Conservation (phyloP, 1,140 invertebrate species). For the Helicorthomorpha holstii region DNA sequence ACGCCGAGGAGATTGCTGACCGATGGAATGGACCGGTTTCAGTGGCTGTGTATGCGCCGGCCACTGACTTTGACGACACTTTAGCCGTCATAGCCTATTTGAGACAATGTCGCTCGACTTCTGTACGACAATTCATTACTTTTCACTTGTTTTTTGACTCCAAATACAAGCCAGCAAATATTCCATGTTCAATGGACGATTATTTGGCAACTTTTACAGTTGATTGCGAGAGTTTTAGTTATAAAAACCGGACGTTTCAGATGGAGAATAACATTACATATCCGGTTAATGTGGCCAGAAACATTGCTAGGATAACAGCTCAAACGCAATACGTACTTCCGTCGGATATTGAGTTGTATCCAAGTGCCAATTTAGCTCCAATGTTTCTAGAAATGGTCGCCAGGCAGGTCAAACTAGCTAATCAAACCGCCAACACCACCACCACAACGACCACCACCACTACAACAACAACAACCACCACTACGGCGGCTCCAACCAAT, state of each 20-base stretch:
- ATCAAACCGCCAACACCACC: not conserved
- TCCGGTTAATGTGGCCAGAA: constrained; percentile 20
- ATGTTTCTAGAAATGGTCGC: constrained; percentile 62
- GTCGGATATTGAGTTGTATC: constrained; percentile 20
- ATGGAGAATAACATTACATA: constrained; percentile 16
- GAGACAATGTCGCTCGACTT: constrained; percentile 41
- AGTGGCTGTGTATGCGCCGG: constrained; percentile 55
- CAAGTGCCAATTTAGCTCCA: constrained; percentile 42
- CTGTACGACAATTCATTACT: constrained; percentile 54
- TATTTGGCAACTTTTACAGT: not conserved
- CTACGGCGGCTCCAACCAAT: no score
- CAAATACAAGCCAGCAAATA: constrained; percentile 34
- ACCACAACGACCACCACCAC: constrained; percentile 14
- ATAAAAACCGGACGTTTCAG: not conserved
- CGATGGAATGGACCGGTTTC: constrained; percentile 49
- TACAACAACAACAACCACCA: constrained; percentile 6
- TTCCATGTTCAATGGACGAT: not conserved
- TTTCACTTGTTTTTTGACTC: constrained; percentile 75
- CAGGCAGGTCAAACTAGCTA: not conserved
- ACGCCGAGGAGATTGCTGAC: constrained; percentile 62
- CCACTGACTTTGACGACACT: constrained; percentile 43
- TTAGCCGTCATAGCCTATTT: constrained; percentile 47
- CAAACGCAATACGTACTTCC: constrained; percentile 18
- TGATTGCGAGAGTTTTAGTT: not conserved
- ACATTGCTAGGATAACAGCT: constrained; percentile 16